phyloP scores from a whole-genome alignment of 1,140 invertebrate species.

The Pseudomyrmex gracilis region DNA sequence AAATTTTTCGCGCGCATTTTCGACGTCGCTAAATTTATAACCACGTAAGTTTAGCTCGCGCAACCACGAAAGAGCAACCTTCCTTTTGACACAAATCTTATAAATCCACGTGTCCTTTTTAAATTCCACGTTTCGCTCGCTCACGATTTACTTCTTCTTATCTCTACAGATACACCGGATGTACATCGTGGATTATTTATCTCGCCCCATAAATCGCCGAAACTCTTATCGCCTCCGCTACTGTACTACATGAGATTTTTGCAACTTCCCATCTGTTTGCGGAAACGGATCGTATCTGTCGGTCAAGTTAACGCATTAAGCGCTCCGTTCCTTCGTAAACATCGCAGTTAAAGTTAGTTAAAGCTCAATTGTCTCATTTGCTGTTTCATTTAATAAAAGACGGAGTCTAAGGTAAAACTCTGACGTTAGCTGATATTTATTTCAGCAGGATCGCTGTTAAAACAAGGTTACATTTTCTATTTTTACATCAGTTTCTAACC shows the following conservation, averaged over 20 bases:
- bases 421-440: neutral
- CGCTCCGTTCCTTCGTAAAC: neutral
- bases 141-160: conserved; percentile 20
- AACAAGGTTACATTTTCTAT: neutral
- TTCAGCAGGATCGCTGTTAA: neutral
- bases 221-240: conserved; percentile 1
- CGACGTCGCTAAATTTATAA: too few relatives aligned
- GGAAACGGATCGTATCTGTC: neutral
- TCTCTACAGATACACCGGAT: neutral
- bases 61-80: neutral
- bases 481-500: neutral
- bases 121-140: neutral
- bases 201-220: neutral
- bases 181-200: neutral
- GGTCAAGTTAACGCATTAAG: neutral
- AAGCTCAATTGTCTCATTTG: neutral
- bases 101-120: neutral
- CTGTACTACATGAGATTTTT: neutral
- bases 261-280: neutral
- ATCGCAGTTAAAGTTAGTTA: neutral
- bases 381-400: too few relatives aligned
- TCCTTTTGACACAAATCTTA: neutral
- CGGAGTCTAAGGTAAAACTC: too few relatives aligned
- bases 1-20: too few relatives aligned
- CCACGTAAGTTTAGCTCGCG: neutral